Conservation (phyloP, 1,140 invertebrate species). For the Drosophila trapezifrons region DNA sequence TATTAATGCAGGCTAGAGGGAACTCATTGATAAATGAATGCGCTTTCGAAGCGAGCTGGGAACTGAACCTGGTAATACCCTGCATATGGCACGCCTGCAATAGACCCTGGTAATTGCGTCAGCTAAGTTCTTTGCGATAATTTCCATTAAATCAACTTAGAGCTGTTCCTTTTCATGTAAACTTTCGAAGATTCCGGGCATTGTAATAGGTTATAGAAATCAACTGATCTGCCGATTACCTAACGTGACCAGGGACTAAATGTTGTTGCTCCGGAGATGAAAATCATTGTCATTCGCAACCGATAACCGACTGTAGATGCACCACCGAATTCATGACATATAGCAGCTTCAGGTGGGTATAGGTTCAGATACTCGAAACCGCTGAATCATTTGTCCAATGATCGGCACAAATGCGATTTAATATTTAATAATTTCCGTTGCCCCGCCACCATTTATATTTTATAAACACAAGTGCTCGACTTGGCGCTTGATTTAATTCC, state of each 20-base stretch:
- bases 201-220: neutral
- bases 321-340: neutral
- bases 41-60: conserved; percentile 5
- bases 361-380: neutral
- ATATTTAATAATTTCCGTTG: conserved; percentile 17
- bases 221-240: neutral
- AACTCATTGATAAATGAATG: conserved; percentile 23
- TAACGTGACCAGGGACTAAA: neutral
- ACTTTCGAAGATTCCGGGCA: neutral
- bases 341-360: neutral
- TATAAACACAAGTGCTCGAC: neutral
- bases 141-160: neutral
- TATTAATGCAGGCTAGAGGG: neutral
- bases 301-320: neutral
- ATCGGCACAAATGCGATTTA: conserved; percentile 25
- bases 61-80: neutral
- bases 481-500: neutral
- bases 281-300: conserved; percentile 1
- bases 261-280: neutral
- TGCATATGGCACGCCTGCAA: conserved; percentile 22
- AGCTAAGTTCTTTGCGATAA: conserved; percentile 23
- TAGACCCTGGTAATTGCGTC: conserved; percentile 48
- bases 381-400: conserved; percentile 36
- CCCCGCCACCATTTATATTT: neutral
- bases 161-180: neutral